These are phyloP conservation scores for Pedionomus torquatus DNA, from an alignment of 2,113 vertebrate species.

Conservation along the genomic window DNA sequence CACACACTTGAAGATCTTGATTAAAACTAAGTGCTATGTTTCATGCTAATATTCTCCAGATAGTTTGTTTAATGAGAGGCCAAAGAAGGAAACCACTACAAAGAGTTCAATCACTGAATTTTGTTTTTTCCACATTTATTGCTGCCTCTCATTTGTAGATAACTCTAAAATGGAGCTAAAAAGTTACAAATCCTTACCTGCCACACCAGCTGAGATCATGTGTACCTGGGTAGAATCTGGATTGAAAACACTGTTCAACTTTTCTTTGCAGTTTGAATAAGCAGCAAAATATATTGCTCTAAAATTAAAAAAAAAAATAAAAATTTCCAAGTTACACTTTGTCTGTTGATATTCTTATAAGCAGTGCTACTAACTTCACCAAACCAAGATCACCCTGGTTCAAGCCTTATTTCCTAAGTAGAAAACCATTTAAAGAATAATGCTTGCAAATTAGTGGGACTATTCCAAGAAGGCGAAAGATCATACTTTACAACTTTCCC, in stretches of 20 bases:
- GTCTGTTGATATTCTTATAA: fast-evolving
- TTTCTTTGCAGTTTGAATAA: constrained; percentile 96
- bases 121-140: background rate
- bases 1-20: background rate
- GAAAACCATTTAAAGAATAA: background rate
- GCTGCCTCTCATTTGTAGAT: background rate
- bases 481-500: background rate
- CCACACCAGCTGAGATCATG: constrained; percentile 93
- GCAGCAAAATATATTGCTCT: constrained; percentile 99
- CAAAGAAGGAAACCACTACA: background rate
- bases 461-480: background rate
- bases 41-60: background rate
- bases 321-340: background rate
- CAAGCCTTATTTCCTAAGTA: background rate
- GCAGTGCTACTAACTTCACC: background rate
- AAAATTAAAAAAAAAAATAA: constrained; percentile 48
- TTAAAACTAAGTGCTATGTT: background rate
- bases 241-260: constrained; percentile 86
- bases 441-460: background rate
- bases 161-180: constrained; percentile 26
- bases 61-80: background rate
- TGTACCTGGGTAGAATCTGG: constrained; percentile 94
- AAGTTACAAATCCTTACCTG: constrained; percentile 86
- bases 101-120: background rate
- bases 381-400: background rate